Conservation (phyloP, 2,113 vertebrate species). For the Furnarius figulus region DNA sequence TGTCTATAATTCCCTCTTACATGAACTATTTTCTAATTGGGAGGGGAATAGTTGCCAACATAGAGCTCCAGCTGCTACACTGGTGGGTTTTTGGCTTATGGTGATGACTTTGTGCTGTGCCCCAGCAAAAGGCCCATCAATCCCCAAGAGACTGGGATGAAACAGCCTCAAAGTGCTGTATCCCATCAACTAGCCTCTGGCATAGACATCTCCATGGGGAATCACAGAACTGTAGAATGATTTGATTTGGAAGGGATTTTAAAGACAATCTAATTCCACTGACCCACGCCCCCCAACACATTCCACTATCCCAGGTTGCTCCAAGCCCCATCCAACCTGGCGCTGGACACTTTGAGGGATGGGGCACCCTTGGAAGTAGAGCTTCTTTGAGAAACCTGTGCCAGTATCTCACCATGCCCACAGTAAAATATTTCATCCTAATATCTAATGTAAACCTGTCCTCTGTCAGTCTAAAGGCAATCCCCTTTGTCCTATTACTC, state of each 20-base stretch:
- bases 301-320: neutral
- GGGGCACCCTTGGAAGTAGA: neutral
- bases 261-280: neutral
- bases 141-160: too few relatives aligned
- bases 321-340: neutral
- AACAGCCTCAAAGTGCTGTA: neutral
- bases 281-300: rapidly evolving
- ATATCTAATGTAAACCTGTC: neutral
- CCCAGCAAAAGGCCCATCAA: neutral
- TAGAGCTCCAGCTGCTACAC: neutral
- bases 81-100: neutral
- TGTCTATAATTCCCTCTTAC: neutral
- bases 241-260: neutral
- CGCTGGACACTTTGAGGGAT: neutral
- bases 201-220: rapidly evolving
- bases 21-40: neutral
- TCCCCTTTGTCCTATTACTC: neutral
- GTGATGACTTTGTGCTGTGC: rapidly evolving
- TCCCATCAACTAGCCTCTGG: neutral
- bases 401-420: neutral
- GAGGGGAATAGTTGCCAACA: neutral
- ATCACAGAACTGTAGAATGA: neutral
- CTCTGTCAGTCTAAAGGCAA: neutral
- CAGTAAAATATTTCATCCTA: neutral
- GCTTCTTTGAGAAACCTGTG: neutral